A percentile compares a stretch with the other conserved stretches of the same genome.
phyloP scores from a whole-genome alignment of 2,113 vertebrate genomes.

The Marmota monax region DNA sequence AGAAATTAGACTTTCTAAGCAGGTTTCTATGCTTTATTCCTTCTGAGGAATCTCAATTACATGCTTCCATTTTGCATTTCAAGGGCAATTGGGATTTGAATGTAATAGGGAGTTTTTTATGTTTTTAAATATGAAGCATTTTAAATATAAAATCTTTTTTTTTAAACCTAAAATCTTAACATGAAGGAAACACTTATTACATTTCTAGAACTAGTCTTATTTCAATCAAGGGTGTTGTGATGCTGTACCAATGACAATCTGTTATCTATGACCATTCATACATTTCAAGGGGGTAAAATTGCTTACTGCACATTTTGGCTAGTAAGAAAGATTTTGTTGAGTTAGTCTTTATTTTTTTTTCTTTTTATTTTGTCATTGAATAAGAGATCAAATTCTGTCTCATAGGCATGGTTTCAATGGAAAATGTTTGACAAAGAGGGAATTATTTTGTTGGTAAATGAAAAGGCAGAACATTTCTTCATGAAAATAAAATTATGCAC shows the following conservation, averaged over 20 bases:
- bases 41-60: slow-evolving; percentile 9
- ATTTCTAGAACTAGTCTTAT: slow-evolving; percentile 17
- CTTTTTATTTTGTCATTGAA: neutral
- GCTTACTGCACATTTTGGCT: neutral
- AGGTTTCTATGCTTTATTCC: neutral
- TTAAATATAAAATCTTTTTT: neutral
- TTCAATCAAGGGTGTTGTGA: neutral
- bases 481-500: slow-evolving; percentile 3
- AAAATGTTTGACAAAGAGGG: slow-evolving; percentile 47
- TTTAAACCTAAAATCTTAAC: neutral
- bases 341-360: neutral
- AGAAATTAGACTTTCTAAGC: slow-evolving; percentile 17
- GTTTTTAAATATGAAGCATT: neutral
- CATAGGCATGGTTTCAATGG: slow-evolving; percentile 15
- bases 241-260: neutral
- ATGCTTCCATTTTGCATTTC: neutral
- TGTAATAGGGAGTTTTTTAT: neutral
- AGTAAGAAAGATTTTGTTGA: slow-evolving; percentile 24
- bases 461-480: neutral
- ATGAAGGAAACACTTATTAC: slow-evolving; percentile 27
- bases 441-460: slow-evolving; percentile 50
- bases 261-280: neutral
- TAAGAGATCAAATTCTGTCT: neutral
- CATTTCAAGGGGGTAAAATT: neutral
- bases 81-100: neutral